Base-by-base conservation (phyloP, 64 coral and sea anemone genomes). In the Platygyra sinensis region DNA sequence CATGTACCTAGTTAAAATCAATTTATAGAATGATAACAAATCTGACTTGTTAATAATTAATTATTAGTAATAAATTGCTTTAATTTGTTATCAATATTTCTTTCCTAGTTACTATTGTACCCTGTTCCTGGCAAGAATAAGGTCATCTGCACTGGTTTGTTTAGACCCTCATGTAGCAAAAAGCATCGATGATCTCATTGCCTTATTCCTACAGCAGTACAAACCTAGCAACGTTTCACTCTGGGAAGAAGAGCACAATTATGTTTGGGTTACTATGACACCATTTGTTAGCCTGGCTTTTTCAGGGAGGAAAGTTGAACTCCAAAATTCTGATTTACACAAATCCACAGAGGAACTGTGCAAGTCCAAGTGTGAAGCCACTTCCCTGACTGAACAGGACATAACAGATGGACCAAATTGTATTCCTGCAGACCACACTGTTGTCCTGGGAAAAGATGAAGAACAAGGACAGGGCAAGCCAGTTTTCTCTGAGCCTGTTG, bases 231-330 rank as follows among this genome's bases (percentile, higher is more conserved):
- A 93, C 28, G 77, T 99, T 17, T 93, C 91, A 30, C 79, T 18
- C 0, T 99, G 88, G 91, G 91, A 99, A 39, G 91, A 91, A 75
- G 63, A 86, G 17, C 97, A 96, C 79, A 96, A 94, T 39, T 99
- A 96, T 91, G 97, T 99, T 5, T 99, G 97, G 97, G 81, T 99
- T 0, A 99, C 90, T 20, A 83, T 99, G 78, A 86, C 86, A 50
- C 97, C 97, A 28, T 99, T 99, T 86, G 83, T 99, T 11, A 91
- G 82, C 72, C 74, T 99, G 72, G 88, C 86, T 32, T 99, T 99
- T 81, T 91, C 97, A 31, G 94, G 94, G 20, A 74, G 77, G 27
- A 13, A 85, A 17, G 14, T 50, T 10, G 36, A 69, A 69, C 22
- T 11, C 22, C 22, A 24, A 25, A 72, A 8, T 74, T 20, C 79